Evolutionary conservation across 1,140 invertebrate species (phyloP).

Genomic region (Zeugodacus cucurbitae): DNA sequence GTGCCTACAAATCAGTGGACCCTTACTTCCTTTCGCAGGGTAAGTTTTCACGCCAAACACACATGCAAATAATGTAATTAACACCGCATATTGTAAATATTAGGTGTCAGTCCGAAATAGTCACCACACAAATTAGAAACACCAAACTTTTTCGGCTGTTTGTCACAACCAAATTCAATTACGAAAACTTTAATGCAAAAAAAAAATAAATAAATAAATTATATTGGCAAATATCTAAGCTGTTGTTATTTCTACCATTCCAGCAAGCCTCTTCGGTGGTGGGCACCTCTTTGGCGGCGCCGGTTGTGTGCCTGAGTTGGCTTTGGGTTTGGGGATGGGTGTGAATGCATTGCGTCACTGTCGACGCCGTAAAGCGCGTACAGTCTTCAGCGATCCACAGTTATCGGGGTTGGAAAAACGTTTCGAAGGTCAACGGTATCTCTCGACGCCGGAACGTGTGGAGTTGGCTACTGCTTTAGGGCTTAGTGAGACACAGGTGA

Average conservation of each 20-base stretch:
- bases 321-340: slow-evolving; percentile 70
- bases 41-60: slow-evolving; percentile 55
- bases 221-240: too few species aligned
- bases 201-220: not conserved
- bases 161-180: not conserved
- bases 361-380: slow-evolving; percentile 91
- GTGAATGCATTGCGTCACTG: slow-evolving; percentile 87
- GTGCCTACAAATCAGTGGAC: slow-evolving; percentile 73
- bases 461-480: slow-evolving; percentile 92
- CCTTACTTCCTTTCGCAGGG: slow-evolving; percentile 77
- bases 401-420: slow-evolving; percentile 93
- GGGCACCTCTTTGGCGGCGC: slow-evolving; percentile 66
- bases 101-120: not conserved
- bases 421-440: slow-evolving; percentile 95
- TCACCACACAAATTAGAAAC: slow-evolving; percentile 46
- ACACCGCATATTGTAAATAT: not conserved
- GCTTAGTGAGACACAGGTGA: slow-evolving; percentile 97
- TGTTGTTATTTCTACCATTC: not conserved
- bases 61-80: slow-evolving; percentile 3
- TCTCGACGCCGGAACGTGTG: slow-evolving; percentile 96
- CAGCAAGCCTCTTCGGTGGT: slow-evolving; percentile 63
- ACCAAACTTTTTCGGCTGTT: slow-evolving; percentile 49
- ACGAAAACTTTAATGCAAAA: not conserved
- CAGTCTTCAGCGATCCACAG: slow-evolving; percentile 98
- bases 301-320: slow-evolving; percentile 67